Evolutionary conservation across 2,888 invertebrate genomes (phyloP), one percentile per base, ranked within the genome.

Genomic region (Tetheella fluctuosa): DNA sequence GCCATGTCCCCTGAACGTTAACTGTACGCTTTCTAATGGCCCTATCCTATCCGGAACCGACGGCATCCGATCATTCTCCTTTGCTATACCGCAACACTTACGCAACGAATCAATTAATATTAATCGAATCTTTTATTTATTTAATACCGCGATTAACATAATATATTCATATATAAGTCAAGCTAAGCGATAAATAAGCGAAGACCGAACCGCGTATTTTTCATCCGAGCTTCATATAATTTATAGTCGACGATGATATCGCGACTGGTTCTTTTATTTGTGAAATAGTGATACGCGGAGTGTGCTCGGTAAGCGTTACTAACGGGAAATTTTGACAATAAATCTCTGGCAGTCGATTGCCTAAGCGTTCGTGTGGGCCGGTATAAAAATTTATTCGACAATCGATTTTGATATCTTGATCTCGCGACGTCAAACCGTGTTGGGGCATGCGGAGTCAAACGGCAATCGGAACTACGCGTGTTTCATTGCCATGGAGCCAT

Each of bases 251-350:
- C 89, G 92, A 91, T 91, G 90, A 88, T 92, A 92, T 92, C 92
- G 88, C 84, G 87, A 91, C 91, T 87, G 90, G 93, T 92, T 92
- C 91, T 92, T 91, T 92, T 92, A 92, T 93, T 92, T 91, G 90
- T 91, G 88, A 88, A 91, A 91, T 91, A 92, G 92, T 91, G 91
- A 92, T 91, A 90, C 90, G 90, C 85, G 86, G 89, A 90, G 90
- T 91, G 91, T 88, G 90, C 87, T 87, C 89, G 88, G 91, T 90
- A 86, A 91, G 92, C 91, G 91, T 91, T 90, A 90, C 91, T 92
- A 92, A 93, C 92, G 91, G 92, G 91, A 90, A 89, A 91, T 91
- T 92, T 92, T 90, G 89, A 89, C 88, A 81, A 91, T 92, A 92
- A 92, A 93, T 92, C 92, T 89, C 83, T 80, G 83, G 87, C 81